Base-by-base conservation (phyloP, 2,888 invertebrate genomes). In the Agrotis puta region DNA sequence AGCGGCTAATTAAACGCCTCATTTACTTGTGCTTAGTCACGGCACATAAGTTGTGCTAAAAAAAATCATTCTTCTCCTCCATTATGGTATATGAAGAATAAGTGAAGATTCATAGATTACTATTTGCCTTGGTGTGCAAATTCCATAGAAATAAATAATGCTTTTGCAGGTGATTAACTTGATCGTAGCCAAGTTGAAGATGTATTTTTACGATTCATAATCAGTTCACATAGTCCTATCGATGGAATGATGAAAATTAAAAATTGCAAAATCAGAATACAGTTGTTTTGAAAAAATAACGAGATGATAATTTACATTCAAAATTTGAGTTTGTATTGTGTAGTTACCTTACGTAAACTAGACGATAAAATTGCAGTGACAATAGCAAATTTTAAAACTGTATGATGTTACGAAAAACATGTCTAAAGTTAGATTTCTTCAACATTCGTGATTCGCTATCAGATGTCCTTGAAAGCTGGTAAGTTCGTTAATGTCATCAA, bases 391-490 rank as follows among this genome's bases (percentile, higher is more conserved):
- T 59, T 70, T 45, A 54, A 77, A 74, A 57, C 67, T 74, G 39
- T 16, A 54, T 50, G 47, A 39, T 56, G 50, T 77, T 64, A 68
- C 53, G 62, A 14, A 62, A 65, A 63, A 43, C 47, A 51, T 58
- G 59, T 53, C 20, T 47, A 64, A 69, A 63, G 45, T 72, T 65
- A 77, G 72, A 65, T 63, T 59, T 72, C 24, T 53, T 70, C 51
- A 56, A 57, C 27, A 54, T 64, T 83, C 67, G 56, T 57, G 64
- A 64, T 70, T 59, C 54, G 65, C 57, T 18, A 70, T 66, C 59
- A 62, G 81, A 69, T 4, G 79, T 70, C 79, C 76, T 81, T 83
- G 79, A 69, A 22, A 64, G 54, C 47, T 70, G 20, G 58, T 62
- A 69, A 66, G 58, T 64, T 64, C 54, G 39, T 58, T 58, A 54